Conservation (phyloP, 2,888 invertebrate genomes). For the Rapana venosa region DNA sequence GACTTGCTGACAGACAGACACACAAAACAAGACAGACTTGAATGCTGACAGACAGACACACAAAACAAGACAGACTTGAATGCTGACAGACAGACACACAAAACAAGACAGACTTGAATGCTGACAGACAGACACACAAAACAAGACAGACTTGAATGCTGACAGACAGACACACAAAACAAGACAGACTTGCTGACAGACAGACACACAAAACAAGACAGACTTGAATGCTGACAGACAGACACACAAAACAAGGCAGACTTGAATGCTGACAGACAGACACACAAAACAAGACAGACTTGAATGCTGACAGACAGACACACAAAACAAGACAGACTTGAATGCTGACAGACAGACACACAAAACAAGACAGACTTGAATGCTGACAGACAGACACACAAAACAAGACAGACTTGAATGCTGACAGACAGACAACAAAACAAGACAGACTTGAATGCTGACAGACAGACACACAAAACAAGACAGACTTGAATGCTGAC, state of each 20-base stretch:
- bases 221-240: not conserved
- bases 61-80: not conserved
- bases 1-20: not conserved
- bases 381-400: not conserved
- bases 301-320: not conserved
- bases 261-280: no score
- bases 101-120: not conserved
- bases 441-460: not conserved
- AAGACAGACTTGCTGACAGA: no score
- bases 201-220: not conserved
- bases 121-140: not conserved
- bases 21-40: no score
- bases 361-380: no score
- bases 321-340: not conserved
- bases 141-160: no score
- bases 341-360: not conserved
- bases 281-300: not conserved
- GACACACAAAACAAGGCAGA: no score
- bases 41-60: slow-evolving; percentile 8
- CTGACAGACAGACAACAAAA: no score
- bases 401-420: no score
- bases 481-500: no score
- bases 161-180: not conserved
- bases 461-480: slow-evolving; percentile 1
- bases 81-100: not conserved